Base-by-base conservation (phyloP, 53 echinoderm and acorn worm genomes). In the Actinopyga echinites region DNA sequence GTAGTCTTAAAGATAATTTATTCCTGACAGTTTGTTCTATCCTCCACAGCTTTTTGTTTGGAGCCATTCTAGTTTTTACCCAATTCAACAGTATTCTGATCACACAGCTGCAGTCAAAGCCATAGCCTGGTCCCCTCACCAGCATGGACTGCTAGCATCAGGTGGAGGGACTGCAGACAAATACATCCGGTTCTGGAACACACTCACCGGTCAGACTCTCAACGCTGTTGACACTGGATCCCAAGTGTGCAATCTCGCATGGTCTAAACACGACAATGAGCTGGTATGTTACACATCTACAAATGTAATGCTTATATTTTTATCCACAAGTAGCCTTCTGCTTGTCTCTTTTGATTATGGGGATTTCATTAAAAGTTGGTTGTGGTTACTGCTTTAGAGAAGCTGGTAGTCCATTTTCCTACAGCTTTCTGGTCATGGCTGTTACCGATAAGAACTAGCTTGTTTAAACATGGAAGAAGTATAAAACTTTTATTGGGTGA, bases 231-330 rank as follows among this genome's bases (percentile, higher is more conserved):
- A 97, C 65, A 97, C 97, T 3, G 97, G 94, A 40, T 97, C 97
- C 36, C 97, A 97, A 79, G 97, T 97, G 75, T 97, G 97, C 87
- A 97, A 97, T 54, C 90, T 97, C 74, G 94, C 97, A 28, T 97
- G 97, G 97, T 97, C 97, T 1, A 97, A 97, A 56, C 97, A 97
- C 58, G 94, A 93, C 64, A 96, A 97, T 86, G 97, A 97, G 84
- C 71, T 97, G 86, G 96, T 96, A 66, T 83, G 96, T 53, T 20
- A 49, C 17, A 49, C 13, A 13, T 15, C 49, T 49, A 17, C 9
- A 49, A 49, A 49, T 49, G 7, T 49, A 49, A 13, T 8, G 28
- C n/a, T 37, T 28, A 15, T 20, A 62, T 7, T 13, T 55, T 55
- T 55, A 55, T 55, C 20, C 12, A 13, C 12, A 55, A 55, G 20